Evolutionary conservation across 2,797 vertebrate species (phyloP), one percentile per base, ranked within the genome.

Genomic region (Harpagifer antarcticus): DNA sequence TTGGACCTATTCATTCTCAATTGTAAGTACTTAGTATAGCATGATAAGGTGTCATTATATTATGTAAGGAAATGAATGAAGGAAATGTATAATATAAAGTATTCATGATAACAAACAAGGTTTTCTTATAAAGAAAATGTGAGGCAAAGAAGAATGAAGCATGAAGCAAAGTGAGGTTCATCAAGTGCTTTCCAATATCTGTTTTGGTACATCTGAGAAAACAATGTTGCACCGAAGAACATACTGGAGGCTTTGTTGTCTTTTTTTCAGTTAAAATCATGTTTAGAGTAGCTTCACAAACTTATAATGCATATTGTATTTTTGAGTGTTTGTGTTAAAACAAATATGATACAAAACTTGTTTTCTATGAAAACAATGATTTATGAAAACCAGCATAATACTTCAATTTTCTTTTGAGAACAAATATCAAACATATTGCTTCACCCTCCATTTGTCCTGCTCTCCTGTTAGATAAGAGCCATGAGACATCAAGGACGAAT

Each of bases 401-500:
- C 7, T 33, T 33, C 6, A 8, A 33, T 33, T 33, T 33, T 33
- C 33, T 33, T 33, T 33, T 33, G 7, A 33, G 3, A 33, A 1
- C 3, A 33, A 33, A 33, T 33, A 33, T 33, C 33, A 33, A 33
- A 33, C 33, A 33, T 8, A 33, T 33, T 8, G 7, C 33, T 33
- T 33, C 6, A 33, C 33, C 7, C 7, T 33, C 33, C 33, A 33
- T 8, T 8, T 33, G 33, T 68, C 14, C 43, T 2, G 37, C 37
- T 45, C 16, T 37, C 40, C 33, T 40, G 56, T 61, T 49, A 68
- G 20, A 80, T 69, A 62, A 16, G 13, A 67, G 23, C 20, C 17
- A 44, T 12, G 27, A 78, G 56, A 70, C 49, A 65, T 8, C 37
- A 2, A 10, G 10, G 48, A 77, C 33, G 49, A 72, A 74, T 70